These are phyloP conservation scores for Thereuonema tuberculata DNA, from an alignment of 1,140 invertebrate species.

Conservation along the genomic window DNA sequence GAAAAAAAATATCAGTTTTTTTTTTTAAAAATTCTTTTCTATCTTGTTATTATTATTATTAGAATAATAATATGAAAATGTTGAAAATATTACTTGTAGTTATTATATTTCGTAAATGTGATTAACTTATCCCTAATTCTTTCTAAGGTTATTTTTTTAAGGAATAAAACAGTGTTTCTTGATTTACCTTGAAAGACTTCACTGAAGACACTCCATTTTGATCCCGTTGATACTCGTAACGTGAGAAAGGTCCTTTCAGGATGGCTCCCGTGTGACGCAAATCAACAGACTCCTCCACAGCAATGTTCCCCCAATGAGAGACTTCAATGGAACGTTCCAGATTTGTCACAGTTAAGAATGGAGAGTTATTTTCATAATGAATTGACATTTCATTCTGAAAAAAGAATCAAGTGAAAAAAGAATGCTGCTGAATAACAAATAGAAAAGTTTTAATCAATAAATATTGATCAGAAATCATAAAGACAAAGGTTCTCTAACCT, in stretches of 20 bases:
- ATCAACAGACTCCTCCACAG: conserved; percentile 87
- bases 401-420: conserved; percentile 4
- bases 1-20: too few relatives aligned
- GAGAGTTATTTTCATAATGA: conserved; percentile 94
- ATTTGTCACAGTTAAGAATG: conserved; percentile 79
- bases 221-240: conserved; percentile 89
- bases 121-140: background rate
- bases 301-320: conserved; percentile 99
- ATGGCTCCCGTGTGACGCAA: conserved; percentile 81
- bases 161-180: too few relatives aligned
- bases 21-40: too few relatives aligned
- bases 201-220: conserved; percentile 71
- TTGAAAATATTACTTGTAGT: too few relatives aligned
- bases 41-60: too few relatives aligned
- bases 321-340: conserved; percentile 83
- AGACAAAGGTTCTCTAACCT: too few relatives aligned
- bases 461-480: too few relatives aligned
- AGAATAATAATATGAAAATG: too few relatives aligned
- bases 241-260: conserved; percentile 85
- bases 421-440: background rate
- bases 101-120: background rate
- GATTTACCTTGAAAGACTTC: conserved; percentile 61
- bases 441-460: background rate
- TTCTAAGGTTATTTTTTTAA: too few relatives aligned
- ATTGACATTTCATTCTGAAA: conserved; percentile 57